These are phyloP conservation scores for Diachasmimorpha longicaudata DNA, from an alignment of 1,140 invertebrate genomes.

Conservation along the genomic window DNA sequence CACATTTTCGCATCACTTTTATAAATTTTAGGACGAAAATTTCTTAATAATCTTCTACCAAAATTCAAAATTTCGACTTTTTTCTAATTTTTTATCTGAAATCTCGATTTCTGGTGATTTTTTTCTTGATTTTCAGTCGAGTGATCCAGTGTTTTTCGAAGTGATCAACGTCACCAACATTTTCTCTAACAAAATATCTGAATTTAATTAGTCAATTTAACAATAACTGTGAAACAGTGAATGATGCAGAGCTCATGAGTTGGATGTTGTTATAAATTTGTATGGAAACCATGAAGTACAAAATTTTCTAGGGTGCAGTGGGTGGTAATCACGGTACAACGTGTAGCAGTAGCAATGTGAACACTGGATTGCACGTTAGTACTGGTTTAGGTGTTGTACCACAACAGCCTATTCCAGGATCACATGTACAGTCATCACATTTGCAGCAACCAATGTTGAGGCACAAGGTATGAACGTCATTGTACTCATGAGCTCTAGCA, in stretches of 20 bases:
- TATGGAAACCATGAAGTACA: slow-evolving; percentile 9
- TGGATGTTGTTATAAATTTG: not conserved
- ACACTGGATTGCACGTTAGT: slow-evolving; percentile 47
- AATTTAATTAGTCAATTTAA: not conserved
- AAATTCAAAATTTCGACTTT: too few species aligned
- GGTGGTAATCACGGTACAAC: slow-evolving; percentile 45
- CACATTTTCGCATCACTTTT: too few species aligned
- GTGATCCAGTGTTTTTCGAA: too few species aligned
- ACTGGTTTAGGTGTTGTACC: slow-evolving; percentile 49
- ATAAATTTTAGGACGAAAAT: too few species aligned
- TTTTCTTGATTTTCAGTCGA: too few species aligned
- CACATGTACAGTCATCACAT: slow-evolving; percentile 51
- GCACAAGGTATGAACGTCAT: slow-evolving; percentile 46
- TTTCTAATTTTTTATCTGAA: too few species aligned
- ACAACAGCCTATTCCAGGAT: slow-evolving; percentile 50
- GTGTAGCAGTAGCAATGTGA: slow-evolving; percentile 50
- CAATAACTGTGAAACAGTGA: not conserved
- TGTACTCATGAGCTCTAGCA: not conserved
- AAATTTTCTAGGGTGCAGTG: slow-evolving; percentile 40
- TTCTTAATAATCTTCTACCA: too few species aligned
- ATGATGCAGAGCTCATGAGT: slow-evolving; percentile 16
- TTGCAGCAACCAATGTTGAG: slow-evolving; percentile 55
- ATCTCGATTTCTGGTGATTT: too few species aligned
- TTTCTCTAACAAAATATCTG: too few species aligned
- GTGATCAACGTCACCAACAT: too few species aligned